Evolutionary conservation across 2,113 vertebrate genomes (phyloP).

Genomic region (Centrocercus urophasianus): DNA sequence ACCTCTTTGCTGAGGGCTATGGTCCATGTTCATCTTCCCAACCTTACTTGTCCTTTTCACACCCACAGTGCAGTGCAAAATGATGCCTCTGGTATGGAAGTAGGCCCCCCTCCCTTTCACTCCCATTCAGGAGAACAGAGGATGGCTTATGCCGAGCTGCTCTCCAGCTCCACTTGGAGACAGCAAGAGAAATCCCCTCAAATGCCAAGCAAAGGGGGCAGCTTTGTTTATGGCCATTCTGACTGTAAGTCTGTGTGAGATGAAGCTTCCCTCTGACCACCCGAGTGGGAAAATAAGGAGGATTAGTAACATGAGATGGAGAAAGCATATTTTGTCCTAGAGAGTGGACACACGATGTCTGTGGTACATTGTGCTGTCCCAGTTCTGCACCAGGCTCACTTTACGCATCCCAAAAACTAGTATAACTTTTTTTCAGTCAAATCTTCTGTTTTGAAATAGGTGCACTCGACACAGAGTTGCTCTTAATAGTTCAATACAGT

Average conservation of each 20-base stretch:
- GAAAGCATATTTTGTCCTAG: not conserved
- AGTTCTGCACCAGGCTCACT: not conserved
- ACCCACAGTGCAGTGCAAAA: not conserved
- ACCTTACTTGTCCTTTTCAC: not conserved
- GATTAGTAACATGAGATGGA: not conserved
- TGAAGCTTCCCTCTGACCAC: not conserved
- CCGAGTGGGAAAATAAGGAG: not conserved
- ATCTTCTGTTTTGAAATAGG: not conserved
- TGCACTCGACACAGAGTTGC: fast-evolving
- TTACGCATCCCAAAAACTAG: not conserved
- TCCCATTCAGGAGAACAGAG: not conserved
- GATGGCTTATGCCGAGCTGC: not conserved
- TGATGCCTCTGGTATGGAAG: not conserved
- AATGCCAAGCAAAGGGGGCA: fast-evolving
- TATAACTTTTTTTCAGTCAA: not conserved
- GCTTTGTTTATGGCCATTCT: not conserved
- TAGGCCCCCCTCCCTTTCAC: not conserved
- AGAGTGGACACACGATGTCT: fast-evolving
- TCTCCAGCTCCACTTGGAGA: not conserved
- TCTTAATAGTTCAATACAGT: not conserved
- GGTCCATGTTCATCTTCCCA: not conserved
- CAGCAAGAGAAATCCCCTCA: fast-evolving
- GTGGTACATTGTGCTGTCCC: not conserved
- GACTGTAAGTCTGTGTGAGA: not conserved
- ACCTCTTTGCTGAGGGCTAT: not conserved